These are phyloP conservation scores for Tylochromis polylepis DNA, from an alignment of 2,113 vertebrate species.

Conservation along the genomic window DNA sequence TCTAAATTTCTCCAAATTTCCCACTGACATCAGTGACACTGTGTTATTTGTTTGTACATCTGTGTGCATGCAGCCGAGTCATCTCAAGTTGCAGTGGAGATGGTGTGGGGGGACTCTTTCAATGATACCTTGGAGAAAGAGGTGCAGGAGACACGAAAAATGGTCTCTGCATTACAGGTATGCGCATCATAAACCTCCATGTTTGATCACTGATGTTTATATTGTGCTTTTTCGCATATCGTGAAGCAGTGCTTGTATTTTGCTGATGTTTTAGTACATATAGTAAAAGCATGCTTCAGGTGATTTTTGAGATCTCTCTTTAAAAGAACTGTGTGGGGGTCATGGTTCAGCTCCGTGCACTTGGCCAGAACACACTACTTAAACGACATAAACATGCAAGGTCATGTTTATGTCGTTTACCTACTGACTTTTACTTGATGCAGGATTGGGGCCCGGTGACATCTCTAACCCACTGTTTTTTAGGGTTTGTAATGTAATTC, in stretches of 20 bases:
- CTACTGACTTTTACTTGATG: not conserved
- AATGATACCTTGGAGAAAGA: conserved; percentile 88
- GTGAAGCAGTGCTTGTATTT: not conserved
- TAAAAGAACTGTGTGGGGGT: not conserved
- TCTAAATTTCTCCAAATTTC: not conserved
- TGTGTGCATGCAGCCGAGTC: conserved; percentile 11
- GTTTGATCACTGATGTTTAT: not conserved
- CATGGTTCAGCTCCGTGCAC: not conserved
- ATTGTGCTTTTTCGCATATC: not conserved
- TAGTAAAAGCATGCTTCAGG: not conserved
- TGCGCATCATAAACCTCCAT: not conserved
- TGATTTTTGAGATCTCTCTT: not conserved
- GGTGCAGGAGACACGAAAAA: conserved; percentile 91
- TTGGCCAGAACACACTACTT: not conserved
- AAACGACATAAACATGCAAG: not conserved
- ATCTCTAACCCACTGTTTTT: not conserved
- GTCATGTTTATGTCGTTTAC: not conserved
- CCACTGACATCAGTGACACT: not conserved
- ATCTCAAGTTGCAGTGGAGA: not conserved
- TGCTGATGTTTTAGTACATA: not conserved
- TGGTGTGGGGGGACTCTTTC: conserved; percentile 81
- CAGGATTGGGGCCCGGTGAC: not conserved
- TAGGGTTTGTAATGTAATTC: not conserved
- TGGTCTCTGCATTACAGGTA: conserved; percentile 86
- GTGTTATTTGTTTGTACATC: not conserved